A percentile compares a stretch with the other conserved stretches of the same genome.
Conservation (phyloP, 2,888 invertebrate species). For the Agrenia bidenticulata region DNA sequence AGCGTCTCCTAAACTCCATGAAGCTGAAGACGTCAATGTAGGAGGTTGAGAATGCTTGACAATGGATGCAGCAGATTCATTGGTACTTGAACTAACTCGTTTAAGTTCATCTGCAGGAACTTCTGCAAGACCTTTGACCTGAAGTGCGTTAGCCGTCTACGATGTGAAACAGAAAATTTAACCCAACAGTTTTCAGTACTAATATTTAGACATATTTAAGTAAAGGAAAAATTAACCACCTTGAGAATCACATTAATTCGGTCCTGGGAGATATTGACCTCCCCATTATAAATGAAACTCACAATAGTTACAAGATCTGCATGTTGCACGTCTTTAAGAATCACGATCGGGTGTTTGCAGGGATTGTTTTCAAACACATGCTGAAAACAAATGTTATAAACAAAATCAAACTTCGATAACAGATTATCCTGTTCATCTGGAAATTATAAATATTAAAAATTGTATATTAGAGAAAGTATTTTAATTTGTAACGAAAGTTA, state of each 20-base stretch:
- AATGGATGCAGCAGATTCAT: conserved; percentile 25
- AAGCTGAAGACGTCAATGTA: conserved; percentile 40
- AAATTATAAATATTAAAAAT: background rate
- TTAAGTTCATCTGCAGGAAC: conserved; percentile 64
- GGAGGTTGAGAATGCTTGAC: conserved; percentile 33
- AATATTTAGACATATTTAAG: background rate
- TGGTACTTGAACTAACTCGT: conserved; percentile 41
- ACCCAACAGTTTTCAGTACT: background rate
- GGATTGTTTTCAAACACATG: conserved; percentile 55
- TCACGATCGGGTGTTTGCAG: conserved; percentile 56
- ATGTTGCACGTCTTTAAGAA: conserved; percentile 55
- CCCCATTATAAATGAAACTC: conserved; percentile 84
- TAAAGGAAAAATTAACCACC: no score
- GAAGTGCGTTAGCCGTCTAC: conserved; percentile 81
- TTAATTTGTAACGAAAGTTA: no score
- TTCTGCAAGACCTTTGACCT: conserved; percentile 85
- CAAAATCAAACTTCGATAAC: background rate
- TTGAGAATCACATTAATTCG: conserved; percentile 69
- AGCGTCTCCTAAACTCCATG: conserved; percentile 42
- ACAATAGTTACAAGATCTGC: conserved; percentile 55
- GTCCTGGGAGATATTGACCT: conserved; percentile 87
- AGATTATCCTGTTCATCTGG: background rate
- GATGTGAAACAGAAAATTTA: conserved; percentile 62
- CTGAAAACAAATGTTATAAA: conserved; percentile 42
- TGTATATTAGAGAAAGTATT: background rate